Evolutionary conservation across 1,140 invertebrate genomes (phyloP), one percentile per base, ranked within the genome.

Genomic region (Metaphire vulgaris): DNA sequence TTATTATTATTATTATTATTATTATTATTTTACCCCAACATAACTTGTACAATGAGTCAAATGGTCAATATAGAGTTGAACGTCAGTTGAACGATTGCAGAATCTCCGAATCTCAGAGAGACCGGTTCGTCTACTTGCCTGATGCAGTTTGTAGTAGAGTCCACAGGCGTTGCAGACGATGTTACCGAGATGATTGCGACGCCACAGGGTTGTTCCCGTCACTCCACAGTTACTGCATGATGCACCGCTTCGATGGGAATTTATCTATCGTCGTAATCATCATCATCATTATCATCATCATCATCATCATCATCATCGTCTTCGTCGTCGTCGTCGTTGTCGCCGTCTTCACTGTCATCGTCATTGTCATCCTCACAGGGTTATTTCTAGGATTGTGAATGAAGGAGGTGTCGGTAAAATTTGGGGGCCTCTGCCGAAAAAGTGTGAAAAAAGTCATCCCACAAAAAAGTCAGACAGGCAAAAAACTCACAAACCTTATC

Each of bases 81-180:
- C n/a, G n/a, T n/a, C n/a, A n/a, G n/a, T n/a, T n/a, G n/a, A n/a
- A n/a, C n/a, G n/a, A n/a, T n/a, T n/a, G n/a, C n/a, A n/a, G n/a
- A n/a, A n/a, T n/a, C n/a, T n/a, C n/a, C n/a, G n/a, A n/a, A n/a
- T n/a, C n/a, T n/a, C n/a, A 56, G 41, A 56, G 41, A 12, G 41
- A 56, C 41, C 41, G n/a, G n/a, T n/a, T n/a, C n/a, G n/a, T 72
- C 33, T 31, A 72, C 30, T 26, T 16, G 33, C 70, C 29, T 34
- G 29, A 26, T 72, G 70, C 33, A 72, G 33, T 34, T 72, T 72
- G 33, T 72, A 72, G 70, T 72, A 72, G 29, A 72, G 33, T 30
- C 70, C 70, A 31, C 70, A 72, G 2, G 70, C 70, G 30, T 72
- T 72, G 70, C 70, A 72, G 33, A 32, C 33, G 29, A 72, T n/a